Evolutionary conservation across 1,140 invertebrate species (phyloP).

Genomic region (Halictus rubicundus): DNA sequence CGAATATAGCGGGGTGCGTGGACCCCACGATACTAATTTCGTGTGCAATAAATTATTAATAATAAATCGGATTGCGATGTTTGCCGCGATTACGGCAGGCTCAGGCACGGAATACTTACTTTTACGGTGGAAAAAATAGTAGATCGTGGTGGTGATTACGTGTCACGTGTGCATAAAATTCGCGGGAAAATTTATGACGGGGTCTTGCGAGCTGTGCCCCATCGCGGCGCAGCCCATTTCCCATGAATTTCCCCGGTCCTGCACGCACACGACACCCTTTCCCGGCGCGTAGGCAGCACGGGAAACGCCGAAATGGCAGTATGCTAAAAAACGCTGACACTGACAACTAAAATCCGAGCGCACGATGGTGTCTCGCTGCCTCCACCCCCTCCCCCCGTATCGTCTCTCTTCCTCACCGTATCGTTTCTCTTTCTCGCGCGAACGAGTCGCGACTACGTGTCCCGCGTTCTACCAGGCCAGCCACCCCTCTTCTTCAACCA

Average conservation of each 20-base stretch:
- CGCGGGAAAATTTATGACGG: slow-evolving; percentile 12
- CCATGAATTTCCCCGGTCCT: slow-evolving; percentile 12
- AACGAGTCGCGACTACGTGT: slow-evolving; percentile 15
- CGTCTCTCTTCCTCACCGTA: no score
- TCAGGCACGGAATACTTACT: not conserved
- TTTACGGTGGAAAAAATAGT: slow-evolving; percentile 10
- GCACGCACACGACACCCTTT: slow-evolving; percentile 23
- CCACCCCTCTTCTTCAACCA: not conserved
- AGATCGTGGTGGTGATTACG: slow-evolving; percentile 20
- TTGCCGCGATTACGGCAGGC: not conserved
- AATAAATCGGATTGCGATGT: not conserved
- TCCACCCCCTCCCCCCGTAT: not conserved
- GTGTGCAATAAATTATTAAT: slow-evolving; percentile 30
- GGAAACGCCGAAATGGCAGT: slow-evolving; percentile 66
- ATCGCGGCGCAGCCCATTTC: slow-evolving; percentile 19
- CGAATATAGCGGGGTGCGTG: no score
- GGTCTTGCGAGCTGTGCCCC: not conserved
- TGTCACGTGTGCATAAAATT: slow-evolving; percentile 3
- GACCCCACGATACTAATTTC: no score
- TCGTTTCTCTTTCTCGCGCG: no score
- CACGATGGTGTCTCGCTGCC: slow-evolving; percentile 40
- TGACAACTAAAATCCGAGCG: slow-evolving; percentile 54
- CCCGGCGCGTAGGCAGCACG: slow-evolving; percentile 42
- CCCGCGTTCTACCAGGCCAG: slow-evolving; percentile 23
- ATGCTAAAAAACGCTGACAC: slow-evolving; percentile 68